phyloP scores from a whole-genome alignment of 2,797 vertebrate genomes.

The Myotis pilosus region DNA sequence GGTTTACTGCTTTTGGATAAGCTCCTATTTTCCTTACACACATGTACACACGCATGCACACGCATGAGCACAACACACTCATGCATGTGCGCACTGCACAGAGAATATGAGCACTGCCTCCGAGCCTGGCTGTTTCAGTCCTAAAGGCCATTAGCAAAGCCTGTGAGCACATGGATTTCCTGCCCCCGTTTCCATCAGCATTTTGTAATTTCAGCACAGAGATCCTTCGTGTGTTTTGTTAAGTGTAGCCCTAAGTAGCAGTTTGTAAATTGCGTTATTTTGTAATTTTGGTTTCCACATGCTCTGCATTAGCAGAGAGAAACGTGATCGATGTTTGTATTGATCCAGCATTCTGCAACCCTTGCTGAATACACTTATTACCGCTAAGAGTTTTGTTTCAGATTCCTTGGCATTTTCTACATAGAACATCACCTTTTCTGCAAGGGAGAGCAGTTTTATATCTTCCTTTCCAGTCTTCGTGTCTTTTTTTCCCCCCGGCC shows the following conservation, averaged over 20 bases:
- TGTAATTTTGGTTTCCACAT: neutral
- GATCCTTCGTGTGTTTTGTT: neutral
- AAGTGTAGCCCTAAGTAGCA: neutral
- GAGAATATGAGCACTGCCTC: neutral
- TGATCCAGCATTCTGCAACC: neutral
- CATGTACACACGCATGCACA: neutral
- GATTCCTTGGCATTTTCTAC: neutral
- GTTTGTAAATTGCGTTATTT: neutral
- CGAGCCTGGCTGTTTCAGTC: neutral
- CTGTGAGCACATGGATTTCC: conserved; percentile 3
- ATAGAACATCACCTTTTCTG: neutral
- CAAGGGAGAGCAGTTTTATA: neutral
- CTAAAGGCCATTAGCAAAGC: neutral
- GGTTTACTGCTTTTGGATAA: neutral
- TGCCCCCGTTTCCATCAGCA: neutral
- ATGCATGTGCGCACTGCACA: neutral
- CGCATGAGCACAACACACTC: neutral
- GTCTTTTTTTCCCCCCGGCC: neutral
- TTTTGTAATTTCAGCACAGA: neutral
- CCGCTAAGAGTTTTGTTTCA: neutral
- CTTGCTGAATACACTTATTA: neutral
- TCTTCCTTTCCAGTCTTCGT: neutral
- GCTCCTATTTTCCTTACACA: neutral
- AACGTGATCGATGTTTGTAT: neutral
- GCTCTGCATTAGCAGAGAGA: neutral